Conservation (phyloP, 1,140 invertebrate species). For the Drosophila murphyi region DNA sequence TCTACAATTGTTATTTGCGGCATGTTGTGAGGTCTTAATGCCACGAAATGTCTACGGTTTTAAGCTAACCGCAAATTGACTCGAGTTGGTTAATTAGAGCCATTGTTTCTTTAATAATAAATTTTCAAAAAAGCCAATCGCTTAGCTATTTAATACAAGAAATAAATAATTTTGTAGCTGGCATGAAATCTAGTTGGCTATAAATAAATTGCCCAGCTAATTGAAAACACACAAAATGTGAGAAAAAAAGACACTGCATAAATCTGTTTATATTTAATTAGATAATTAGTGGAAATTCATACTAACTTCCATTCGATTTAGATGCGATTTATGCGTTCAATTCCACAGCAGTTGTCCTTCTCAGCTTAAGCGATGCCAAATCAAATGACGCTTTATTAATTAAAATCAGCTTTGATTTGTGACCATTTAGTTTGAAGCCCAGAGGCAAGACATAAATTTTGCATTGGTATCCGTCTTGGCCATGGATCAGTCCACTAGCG, state of each 20-base stretch:
- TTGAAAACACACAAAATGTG: not conserved
- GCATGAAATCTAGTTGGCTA: not conserved
- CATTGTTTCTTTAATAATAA: conserved; percentile 42
- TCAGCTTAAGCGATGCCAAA: not conserved
- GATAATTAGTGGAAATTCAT: too few species aligned
- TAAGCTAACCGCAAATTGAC: conserved; percentile 26
- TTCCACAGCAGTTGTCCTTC: conserved; percentile 4
- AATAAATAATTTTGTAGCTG: conserved; percentile 19
- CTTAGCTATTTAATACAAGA: conserved; percentile 48
- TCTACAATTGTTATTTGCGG: not conserved
- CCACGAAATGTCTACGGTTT: conserved; percentile 49
- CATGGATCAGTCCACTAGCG: conserved; percentile 40
- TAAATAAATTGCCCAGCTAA: not conserved
- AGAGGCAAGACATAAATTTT: conserved; percentile 29
- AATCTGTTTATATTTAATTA: not conserved
- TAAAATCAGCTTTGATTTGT: conserved; percentile 76
- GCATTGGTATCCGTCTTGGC: conserved; percentile 14
- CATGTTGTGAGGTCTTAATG: conserved; percentile 53
- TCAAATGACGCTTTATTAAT: conserved; percentile 61
- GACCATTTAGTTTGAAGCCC: conserved; percentile 62
- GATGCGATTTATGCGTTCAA: conserved; percentile 13
- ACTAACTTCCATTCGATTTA: not conserved
- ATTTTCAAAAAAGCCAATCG: conserved; percentile 23
- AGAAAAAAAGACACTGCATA: not conserved
- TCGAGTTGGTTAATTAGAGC: conserved; percentile 43